Conservation (phyloP, 2,113 vertebrate species). For the Dipodomys ordii region DNA sequence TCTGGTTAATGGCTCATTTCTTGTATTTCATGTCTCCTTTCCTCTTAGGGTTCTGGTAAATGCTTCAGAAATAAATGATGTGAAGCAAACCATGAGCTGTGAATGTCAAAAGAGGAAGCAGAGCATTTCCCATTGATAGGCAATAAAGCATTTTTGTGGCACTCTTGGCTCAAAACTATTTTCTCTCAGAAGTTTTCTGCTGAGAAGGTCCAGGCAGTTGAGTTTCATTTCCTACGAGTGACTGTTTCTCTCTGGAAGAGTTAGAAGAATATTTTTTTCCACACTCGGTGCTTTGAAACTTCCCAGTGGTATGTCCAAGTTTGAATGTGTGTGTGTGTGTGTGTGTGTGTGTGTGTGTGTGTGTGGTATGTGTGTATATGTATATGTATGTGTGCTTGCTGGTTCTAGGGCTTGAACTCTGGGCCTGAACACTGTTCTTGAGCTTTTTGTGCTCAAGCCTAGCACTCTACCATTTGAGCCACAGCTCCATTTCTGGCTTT, state of each 20-base stretch:
- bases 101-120: neutral
- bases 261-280: neutral
- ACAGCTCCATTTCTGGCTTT: no score
- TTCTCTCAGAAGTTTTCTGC: constrained; percentile 9
- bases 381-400: no score
- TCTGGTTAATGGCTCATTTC: neutral
- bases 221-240: neutral
- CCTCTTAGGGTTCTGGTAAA: neutral
- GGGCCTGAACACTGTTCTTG: no score
- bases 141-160: neutral
- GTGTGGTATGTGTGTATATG: no score
- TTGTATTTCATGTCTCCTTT: neutral
- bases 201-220: neutral
- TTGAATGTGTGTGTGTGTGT: no score
- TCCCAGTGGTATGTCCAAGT: neutral
- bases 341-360: no score
- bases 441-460: no score
- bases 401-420: no score
- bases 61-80: neutral
- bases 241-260: neutral
- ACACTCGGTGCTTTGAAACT: neutral
- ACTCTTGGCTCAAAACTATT: neutral
- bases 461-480: no score
- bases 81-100: neutral
- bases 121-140: neutral